phyloP scores from a whole-genome alignment of 2,797 vertebrate genomes.

The Podargus strigoides region DNA sequence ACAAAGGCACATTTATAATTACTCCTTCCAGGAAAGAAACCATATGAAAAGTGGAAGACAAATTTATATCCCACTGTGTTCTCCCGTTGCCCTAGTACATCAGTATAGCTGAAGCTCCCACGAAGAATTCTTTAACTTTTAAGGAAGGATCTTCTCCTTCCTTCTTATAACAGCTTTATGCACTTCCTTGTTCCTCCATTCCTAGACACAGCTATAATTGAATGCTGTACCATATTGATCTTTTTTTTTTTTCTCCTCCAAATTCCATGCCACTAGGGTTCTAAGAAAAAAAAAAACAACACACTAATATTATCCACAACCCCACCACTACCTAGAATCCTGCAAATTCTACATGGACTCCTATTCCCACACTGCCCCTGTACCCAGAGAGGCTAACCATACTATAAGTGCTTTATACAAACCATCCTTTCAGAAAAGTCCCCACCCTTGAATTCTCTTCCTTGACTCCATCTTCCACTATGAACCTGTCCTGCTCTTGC shows the following conservation, averaged over 20 bases:
- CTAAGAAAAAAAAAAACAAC: background rate
- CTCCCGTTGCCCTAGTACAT: background rate
- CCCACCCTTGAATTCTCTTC: background rate
- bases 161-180: background rate
- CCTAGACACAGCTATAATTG: fast-evolving
- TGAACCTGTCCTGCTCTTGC: background rate
- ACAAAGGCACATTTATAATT: background rate
- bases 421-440: background rate
- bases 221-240: fast-evolving
- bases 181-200: background rate
- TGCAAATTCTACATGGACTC: background rate
- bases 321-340: background rate
- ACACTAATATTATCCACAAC: background rate
- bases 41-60: background rate
- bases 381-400: no score
- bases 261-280: background rate
- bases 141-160: background rate
- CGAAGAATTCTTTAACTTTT: background rate
- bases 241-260: background rate
- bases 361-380: background rate
- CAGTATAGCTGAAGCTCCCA: background rate
- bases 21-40: background rate
- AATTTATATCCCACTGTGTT: background rate
- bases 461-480: background rate
- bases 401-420: fast-evolving